These are phyloP conservation scores for Drosophila ustulata DNA, from an alignment of 2,888 invertebrate species.

Conservation along the genomic window DNA sequence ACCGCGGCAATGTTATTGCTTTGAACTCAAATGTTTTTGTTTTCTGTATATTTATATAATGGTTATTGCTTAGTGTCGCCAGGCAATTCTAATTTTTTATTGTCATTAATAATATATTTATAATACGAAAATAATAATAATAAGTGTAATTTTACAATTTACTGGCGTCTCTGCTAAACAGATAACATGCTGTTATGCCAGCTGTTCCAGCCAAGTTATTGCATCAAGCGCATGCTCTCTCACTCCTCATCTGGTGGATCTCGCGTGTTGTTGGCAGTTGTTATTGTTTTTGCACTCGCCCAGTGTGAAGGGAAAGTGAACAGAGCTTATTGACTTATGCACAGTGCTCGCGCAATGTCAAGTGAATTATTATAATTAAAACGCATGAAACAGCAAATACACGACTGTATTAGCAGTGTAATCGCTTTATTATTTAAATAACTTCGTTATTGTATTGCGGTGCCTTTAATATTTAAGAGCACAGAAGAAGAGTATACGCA, in stretches of 20 bases:
- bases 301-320: neutral
- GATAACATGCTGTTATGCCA: constrained; percentile 16
- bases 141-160: too few species aligned
- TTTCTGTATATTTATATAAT: too few species aligned
- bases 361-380: constrained; percentile 5
- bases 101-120: too few species aligned
- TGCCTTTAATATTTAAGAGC: neutral
- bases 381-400: neutral
- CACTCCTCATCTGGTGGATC: neutral
- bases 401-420: neutral
- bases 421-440: constrained; percentile 1
- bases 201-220: constrained; percentile 28
- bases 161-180: neutral
- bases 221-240: constrained; percentile 47
- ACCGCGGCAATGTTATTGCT: neutral
- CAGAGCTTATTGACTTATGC: constrained; percentile 27
- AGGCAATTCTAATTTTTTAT: too few species aligned
- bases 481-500: constrained; percentile 25
- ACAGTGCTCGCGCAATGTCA: constrained; percentile 8
- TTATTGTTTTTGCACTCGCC: constrained; percentile 26
- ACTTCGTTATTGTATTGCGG: neutral
- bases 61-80: neutral
- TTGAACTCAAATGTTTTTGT: too few species aligned
- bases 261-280: constrained; percentile 11
- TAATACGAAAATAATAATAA: too few species aligned